Conservation (phyloP, 2,113 vertebrate species). For the Chaetodon trifascialis region DNA sequence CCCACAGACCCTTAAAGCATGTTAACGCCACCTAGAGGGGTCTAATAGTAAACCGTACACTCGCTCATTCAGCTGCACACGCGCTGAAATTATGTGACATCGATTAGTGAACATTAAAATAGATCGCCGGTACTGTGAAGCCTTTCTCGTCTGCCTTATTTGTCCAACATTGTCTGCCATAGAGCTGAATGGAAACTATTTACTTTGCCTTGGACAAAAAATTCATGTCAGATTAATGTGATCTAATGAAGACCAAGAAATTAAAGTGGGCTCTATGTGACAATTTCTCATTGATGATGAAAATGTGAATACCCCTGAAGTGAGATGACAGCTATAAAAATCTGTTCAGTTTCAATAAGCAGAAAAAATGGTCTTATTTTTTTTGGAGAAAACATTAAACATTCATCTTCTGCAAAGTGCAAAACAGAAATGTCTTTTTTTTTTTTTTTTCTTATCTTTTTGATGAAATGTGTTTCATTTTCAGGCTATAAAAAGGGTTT, state of each 20-base stretch:
- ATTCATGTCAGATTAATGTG: neutral
- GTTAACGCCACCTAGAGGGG: slow-evolving; percentile 87
- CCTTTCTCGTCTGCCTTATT: slow-evolving; percentile 13
- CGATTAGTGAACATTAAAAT: slow-evolving; percentile 4
- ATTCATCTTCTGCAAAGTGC: neutral
- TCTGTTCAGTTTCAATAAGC: neutral
- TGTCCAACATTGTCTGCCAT: slow-evolving; percentile 3
- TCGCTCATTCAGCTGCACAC: neutral
- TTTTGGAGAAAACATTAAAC: neutral
- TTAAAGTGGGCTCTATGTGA: neutral
- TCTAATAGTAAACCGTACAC: slow-evolving; percentile 59
- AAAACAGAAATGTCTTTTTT: neutral
- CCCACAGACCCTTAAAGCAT: slow-evolving; percentile 70
- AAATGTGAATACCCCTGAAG: neutral
- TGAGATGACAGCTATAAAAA: neutral
- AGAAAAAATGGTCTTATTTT: neutral
- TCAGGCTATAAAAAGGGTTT: neutral
- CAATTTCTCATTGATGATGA: neutral
- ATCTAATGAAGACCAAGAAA: neutral
- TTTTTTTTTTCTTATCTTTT: neutral
- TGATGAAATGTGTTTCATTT: neutral
- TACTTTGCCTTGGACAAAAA: neutral
- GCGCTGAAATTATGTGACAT: neutral
- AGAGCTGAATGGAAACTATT: neutral
- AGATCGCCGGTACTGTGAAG: slow-evolving; percentile 9